A percentile compares a stretch with the other conserved stretches of the same genome.
Evolutionary conservation across 2,797 vertebrate species (phyloP).

Genomic region (Chelidonichthys spinosus): DNA sequence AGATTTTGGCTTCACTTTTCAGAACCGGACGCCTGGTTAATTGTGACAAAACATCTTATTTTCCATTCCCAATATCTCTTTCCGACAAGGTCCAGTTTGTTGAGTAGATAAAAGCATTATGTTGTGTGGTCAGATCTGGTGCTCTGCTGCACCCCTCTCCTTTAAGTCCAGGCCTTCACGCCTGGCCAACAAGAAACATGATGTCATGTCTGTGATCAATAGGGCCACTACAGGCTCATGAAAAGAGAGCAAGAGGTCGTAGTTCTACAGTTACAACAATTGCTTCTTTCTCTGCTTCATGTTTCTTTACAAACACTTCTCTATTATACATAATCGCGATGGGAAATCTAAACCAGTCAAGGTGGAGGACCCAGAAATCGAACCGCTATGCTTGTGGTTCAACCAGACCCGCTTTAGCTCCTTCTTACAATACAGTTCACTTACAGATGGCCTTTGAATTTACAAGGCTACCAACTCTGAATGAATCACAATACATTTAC

Average conservation of each 20-base stretch:
- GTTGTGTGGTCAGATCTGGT: background rate
- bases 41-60: background rate
- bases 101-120: background rate
- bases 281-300: conserved; percentile 1
- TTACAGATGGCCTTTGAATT: too few relatives aligned
- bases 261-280: conserved; percentile 57
- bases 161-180: background rate
- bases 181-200: conserved; percentile 2
- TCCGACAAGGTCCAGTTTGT: background rate
- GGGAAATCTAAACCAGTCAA: conserved; percentile 46
- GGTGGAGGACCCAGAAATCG: background rate
- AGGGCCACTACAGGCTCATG: background rate
- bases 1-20: too few relatives aligned
- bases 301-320: conserved; percentile 28
- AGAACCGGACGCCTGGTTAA: too few relatives aligned
- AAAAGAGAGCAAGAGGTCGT: conserved; percentile 50
- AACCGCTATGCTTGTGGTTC: too few relatives aligned
- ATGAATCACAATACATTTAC: too few relatives aligned
- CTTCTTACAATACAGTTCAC: too few relatives aligned
- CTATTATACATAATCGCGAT: conserved; percentile 40
- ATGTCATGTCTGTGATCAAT: conserved; percentile 33
- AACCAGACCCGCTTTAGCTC: too few relatives aligned
- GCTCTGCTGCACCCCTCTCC: background rate
- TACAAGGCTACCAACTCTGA: too few relatives aligned
- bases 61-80: background rate